Conservation (phyloP, 1,140 invertebrate genomes). For the Aphaenogaster ashmeadi region DNA sequence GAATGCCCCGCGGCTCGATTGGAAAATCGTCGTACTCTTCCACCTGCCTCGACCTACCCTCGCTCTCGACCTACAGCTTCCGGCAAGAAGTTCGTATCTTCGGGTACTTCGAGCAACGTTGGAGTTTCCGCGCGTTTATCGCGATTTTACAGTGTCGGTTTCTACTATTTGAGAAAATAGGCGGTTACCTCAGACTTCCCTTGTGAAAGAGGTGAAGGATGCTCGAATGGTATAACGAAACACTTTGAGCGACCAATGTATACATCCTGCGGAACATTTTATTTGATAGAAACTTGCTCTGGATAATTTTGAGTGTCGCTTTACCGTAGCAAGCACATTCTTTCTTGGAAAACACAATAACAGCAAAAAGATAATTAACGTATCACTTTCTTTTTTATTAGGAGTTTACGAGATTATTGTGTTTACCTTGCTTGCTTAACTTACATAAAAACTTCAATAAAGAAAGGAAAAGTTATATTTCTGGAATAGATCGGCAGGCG, state of each 20-base stretch:
- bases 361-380: neutral
- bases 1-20: slow-evolving; percentile 67
- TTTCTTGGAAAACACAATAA: neutral
- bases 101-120: neutral
- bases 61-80: slow-evolving; percentile 51
- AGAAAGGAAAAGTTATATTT: slow-evolving; percentile 45
- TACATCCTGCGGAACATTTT: slow-evolving; percentile 12
- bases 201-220: slow-evolving; percentile 11
- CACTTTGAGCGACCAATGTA: slow-evolving; percentile 18
- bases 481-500: slow-evolving; percentile 31
- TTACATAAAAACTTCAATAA: slow-evolving; percentile 42
- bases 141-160: slow-evolving; percentile 49
- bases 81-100: slow-evolving; percentile 58
- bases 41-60: slow-evolving; percentile 10
- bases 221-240: slow-evolving; percentile 32
- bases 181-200: slow-evolving; percentile 23
- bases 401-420: slow-evolving; percentile 40
- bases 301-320: slow-evolving; percentile 15
- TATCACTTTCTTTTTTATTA: slow-evolving; percentile 11
- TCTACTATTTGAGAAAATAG: slow-evolving; percentile 31
- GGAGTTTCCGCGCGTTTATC: slow-evolving; percentile 30
- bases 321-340: neutral
- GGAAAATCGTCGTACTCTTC: slow-evolving; percentile 63
- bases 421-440: slow-evolving; percentile 59
- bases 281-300: slow-evolving; percentile 9